Evolutionary conservation across 1,140 invertebrate species (phyloP).

Genomic region (Neomicropteryx cornuta): DNA sequence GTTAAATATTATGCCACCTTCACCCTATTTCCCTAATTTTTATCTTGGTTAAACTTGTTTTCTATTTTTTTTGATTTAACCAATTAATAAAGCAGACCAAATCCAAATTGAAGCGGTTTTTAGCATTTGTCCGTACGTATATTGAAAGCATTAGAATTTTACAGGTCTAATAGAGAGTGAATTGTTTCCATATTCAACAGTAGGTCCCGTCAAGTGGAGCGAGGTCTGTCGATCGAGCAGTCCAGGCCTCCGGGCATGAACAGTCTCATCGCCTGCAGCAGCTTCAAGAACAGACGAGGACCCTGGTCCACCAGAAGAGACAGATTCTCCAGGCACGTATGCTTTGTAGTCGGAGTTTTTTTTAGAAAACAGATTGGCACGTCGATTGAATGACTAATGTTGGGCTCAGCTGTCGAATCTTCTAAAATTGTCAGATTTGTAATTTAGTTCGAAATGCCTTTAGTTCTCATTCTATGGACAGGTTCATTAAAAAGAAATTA

Average conservation of each 20-base stretch:
- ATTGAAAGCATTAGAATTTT: not conserved
- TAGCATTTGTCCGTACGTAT: not conserved
- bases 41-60: not conserved
- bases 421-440: no score
- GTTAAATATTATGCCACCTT: no score
- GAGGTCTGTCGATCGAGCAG: constrained; percentile 43
- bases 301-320: constrained; percentile 38
- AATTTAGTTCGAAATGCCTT: no score
- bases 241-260: constrained; percentile 54
- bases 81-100: not conserved
- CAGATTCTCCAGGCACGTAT: not conserved
- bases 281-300: constrained; percentile 59
- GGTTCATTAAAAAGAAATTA: no score
- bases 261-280: constrained; percentile 61
- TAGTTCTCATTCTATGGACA: no score
- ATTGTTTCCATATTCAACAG: constrained; percentile 15
- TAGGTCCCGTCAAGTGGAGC: constrained; percentile 19
- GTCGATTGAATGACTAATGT: no score
- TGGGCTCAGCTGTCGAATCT: no score
- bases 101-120: not conserved
- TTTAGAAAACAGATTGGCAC: no score
- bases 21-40: no score
- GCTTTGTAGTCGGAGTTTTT: no score
- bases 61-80: not conserved
- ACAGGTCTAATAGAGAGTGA: not conserved